A percentile compares a stretch with the other conserved stretches of the same genome.
Conservation (phyloP, 2,113 vertebrate species). For the Forbesichthys agassizii region DNA sequence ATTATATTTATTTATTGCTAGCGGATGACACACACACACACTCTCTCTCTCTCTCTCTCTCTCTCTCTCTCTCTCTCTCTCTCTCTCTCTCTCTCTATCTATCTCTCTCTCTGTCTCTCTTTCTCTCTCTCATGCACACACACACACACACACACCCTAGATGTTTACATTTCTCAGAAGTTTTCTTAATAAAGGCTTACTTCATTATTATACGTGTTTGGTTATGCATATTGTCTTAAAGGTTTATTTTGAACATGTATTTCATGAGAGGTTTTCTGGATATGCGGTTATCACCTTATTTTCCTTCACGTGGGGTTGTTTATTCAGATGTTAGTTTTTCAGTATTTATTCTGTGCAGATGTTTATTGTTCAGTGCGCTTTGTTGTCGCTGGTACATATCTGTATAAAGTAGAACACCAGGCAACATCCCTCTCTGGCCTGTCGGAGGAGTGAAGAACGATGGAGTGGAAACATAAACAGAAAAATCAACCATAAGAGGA, state of each 20-base stretch:
- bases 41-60: constrained; percentile 41
- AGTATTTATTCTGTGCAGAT: too few species aligned
- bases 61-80: not conserved
- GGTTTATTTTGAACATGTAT: too few species aligned
- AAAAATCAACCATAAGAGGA: constrained; percentile 47
- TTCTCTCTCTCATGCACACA: not conserved
- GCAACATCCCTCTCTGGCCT: constrained; percentile 34
- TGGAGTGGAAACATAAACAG: constrained; percentile 65
- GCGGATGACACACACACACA: not conserved
- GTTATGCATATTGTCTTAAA: too few species aligned
- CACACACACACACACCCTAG: not conserved
- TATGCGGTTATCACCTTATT: too few species aligned
- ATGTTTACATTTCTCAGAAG: not conserved
- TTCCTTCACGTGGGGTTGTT: too few species aligned
- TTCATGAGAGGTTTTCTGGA: too few species aligned
- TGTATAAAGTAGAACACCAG: constrained; percentile 33
- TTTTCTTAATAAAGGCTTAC: too few species aligned
- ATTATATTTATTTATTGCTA: not conserved
- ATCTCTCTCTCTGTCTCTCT: not conserved
- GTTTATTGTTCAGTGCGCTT: too few species aligned
- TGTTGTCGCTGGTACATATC: too few species aligned
- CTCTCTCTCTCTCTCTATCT: not conserved
- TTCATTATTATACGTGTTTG: too few species aligned
- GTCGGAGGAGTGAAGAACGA: constrained; percentile 34
- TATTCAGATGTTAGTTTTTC: too few species aligned